A percentile compares a stretch with the other conserved stretches of the same genome.
phyloP scores from a whole-genome alignment of 2,888 invertebrate species.

The Homarus gammarus region DNA sequence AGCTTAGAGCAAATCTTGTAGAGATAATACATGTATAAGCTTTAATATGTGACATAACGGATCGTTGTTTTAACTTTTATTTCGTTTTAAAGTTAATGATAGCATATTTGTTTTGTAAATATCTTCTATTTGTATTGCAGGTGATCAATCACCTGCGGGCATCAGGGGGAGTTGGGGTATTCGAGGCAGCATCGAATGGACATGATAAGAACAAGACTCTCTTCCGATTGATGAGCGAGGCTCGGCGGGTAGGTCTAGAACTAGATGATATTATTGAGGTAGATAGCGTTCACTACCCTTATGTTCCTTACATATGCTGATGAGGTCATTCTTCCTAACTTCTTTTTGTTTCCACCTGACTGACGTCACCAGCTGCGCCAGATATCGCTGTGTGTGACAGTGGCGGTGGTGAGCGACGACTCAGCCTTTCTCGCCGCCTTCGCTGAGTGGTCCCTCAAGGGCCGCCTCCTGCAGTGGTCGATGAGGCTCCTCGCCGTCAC shows the following conservation, averaged over 20 bases:
- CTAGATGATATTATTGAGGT: too few species aligned
- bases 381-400: not conserved
- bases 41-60: too few species aligned
- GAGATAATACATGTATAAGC: too few species aligned
- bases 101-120: too few species aligned
- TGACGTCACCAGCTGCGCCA: not conserved
- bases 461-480: not conserved
- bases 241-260: not conserved
- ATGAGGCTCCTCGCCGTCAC: not conserved
- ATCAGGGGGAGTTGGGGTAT: not conserved
- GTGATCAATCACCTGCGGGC: not conserved
- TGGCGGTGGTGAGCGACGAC: constrained; percentile 1
- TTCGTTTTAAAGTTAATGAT: too few species aligned
- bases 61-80: too few species aligned
- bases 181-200: not conserved
- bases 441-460: not conserved
- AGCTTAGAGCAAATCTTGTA: too few species aligned
- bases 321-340: too few species aligned
- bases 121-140: not conserved
- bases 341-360: too few species aligned
- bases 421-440: not conserved
- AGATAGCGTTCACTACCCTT: too few species aligned
- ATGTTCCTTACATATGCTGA: too few species aligned
- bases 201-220: not conserved
- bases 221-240: not conserved